Conservation (phyloP, 1,140 invertebrate species). For the Zaprionus gabonicus region DNA sequence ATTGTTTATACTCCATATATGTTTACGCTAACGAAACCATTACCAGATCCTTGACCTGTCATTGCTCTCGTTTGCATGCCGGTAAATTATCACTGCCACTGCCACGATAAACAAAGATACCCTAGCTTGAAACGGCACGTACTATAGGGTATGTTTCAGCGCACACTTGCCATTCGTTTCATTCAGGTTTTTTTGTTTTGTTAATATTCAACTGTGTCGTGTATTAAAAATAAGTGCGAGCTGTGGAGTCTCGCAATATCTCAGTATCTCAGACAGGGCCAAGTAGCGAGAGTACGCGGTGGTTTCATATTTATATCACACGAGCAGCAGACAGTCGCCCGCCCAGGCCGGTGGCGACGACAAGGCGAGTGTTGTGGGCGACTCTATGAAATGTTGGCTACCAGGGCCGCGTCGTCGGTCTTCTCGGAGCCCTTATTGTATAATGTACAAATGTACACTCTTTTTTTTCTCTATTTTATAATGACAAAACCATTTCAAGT, state of each 20-base stretch:
- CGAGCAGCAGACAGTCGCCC: neutral
- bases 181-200: neutral
- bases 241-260: constrained; percentile 3
- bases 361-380: neutral
- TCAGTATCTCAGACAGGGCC: neutral
- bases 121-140: neutral
- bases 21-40: neutral
- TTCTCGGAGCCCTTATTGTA: no score
- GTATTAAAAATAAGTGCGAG: constrained; percentile 31
- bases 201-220: neutral
- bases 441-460: no score
- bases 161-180: neutral
- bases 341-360: constrained; percentile 5
- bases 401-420: no score
- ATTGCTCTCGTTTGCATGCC: neutral
- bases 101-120: neutral
- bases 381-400: neutral
- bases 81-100: neutral
- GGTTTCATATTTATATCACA: constrained; percentile 34
- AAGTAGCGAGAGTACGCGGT: constrained; percentile 2
- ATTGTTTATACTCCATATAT: neutral
- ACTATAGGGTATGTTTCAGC: neutral
- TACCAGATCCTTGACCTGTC: constrained; percentile 24
- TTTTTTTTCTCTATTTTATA: no score
- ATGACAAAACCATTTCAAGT: no score